Base-by-base conservation (phyloP, 1,140 invertebrate species). In the Hycleus phaleratus region DNA sequence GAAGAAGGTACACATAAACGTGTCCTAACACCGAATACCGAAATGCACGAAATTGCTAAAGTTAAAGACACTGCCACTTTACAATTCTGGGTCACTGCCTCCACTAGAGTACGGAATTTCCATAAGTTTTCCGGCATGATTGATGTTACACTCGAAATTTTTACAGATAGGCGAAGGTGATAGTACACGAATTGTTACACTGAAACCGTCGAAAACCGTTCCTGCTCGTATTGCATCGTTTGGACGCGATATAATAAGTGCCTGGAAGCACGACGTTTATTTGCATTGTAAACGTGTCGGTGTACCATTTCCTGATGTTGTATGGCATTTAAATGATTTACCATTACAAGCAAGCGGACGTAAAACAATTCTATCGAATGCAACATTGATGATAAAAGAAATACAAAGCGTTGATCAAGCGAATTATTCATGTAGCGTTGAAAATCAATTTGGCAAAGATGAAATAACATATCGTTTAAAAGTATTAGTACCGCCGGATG, bases 391-490 rank as follows among this genome's bases (percentile, higher is more conserved):
- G 49, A 87, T 92, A 42, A 82, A 82, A 70, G 82, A 86, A 59
- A 80, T 86, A 8, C 88, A 91, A 71, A 81, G 85, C 65, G 81
- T 81, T 18, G 88, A 91, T 72, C 86, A 86, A 68, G 92, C 91
- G n/a, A 93, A 95, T 77, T 95, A 95, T 70, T 87, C 91, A 2
- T 97, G 93, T 71, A 77, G 79, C 18, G 88, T 92, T 3, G 85
- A 88, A 64, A 95, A 97, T 73, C 77, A 79, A 6, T 83, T 93
- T 73, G 91, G 92, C 1, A 82, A 81, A 45, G 93, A 95, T 75
- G 85, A 88, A 67, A 92, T 95, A 54, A 83, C 85, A 0, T 93
- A 93, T 67, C 75, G 75, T 48, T 78, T 85, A 11, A 80, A 81
- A 62, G 81, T 85, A 46, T 78, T 83, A 65, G 85, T 87, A 26